Evolutionary conservation across 2,113 vertebrate genomes (phyloP).

Genomic region (Zingel zingel): DNA sequence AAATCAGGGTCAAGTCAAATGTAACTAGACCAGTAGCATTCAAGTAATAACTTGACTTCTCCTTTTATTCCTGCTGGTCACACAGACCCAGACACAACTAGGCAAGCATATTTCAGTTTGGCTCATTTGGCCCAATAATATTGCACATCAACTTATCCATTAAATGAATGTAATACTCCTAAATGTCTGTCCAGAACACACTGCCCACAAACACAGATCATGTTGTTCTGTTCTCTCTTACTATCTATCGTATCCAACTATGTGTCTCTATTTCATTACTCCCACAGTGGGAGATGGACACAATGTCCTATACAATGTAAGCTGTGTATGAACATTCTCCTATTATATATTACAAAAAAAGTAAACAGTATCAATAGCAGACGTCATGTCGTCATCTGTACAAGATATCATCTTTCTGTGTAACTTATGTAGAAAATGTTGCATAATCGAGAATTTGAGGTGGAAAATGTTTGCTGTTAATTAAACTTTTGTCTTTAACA

Average conservation of each 20-base stretch:
- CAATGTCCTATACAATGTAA: conserved; percentile 45
- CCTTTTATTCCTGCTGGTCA: not conserved
- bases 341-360: not conserved
- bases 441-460: not conserved
- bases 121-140: conserved; percentile 11
- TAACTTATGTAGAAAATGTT: not conserved
- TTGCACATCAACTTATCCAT: conserved; percentile 19
- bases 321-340: not conserved
- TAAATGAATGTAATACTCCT: conserved; percentile 25
- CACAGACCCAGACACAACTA: conserved; percentile 3
- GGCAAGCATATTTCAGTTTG: not conserved
- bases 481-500: not conserved
- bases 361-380: not conserved
- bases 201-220: conserved; percentile 28
- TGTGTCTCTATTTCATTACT: conserved; percentile 28
- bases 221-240: conserved; percentile 35
- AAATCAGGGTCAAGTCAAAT: not conserved
- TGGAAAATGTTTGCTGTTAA: not conserved
- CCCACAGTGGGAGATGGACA: conserved; percentile 32
- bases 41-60: not conserved
- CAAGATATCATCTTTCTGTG: no score
- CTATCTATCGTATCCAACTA: conserved; percentile 9
- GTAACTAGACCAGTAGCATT: not conserved
- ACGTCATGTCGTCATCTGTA: not conserved
- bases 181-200: conserved; percentile 52